These are phyloP conservation scores for Phyllotreta striolata DNA, from an alignment of 2,888 invertebrate species.

Conservation along the genomic window DNA sequence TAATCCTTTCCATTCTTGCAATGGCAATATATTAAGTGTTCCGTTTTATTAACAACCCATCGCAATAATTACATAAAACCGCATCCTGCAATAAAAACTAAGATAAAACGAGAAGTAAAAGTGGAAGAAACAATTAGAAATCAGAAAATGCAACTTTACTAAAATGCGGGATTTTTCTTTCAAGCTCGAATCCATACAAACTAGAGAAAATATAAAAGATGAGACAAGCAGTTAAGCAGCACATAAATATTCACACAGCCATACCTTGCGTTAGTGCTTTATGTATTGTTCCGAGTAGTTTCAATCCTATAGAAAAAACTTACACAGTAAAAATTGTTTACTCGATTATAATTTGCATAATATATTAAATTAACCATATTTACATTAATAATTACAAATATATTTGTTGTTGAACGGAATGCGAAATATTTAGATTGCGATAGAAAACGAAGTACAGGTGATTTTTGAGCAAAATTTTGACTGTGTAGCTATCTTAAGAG, in stretches of 20 bases:
- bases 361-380: no score
- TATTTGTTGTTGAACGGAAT: neutral
- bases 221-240: slow-evolving; percentile 43
- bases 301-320: slow-evolving; percentile 34
- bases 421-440: no score
- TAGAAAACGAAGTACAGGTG: neutral
- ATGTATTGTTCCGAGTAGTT: slow-evolving; percentile 45
- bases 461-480: slow-evolving; percentile 1
- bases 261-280: slow-evolving; percentile 42
- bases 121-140: slow-evolving; percentile 34
- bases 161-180: slow-evolving; percentile 41
- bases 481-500: slow-evolving; percentile 11
- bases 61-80: slow-evolving; percentile 20
- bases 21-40: neutral
- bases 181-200: slow-evolving; percentile 45
- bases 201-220: slow-evolving; percentile 42
- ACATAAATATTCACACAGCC: slow-evolving; percentile 47
- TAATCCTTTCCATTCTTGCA: neutral
- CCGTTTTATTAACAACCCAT: slow-evolving; percentile 15
- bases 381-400: slow-evolving; percentile 9
- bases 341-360: no score
- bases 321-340: slow-evolving; percentile 16
- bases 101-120: slow-evolving; percentile 21
- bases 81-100: slow-evolving; percentile 12
- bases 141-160: slow-evolving; percentile 27